Percentiles rank a stretch among this genome's conserved stretches.
These are phyloP conservation scores for Malacoraja senta DNA, from an alignment of 2,797 vertebrate species.

Conservation along the genomic window DNA sequence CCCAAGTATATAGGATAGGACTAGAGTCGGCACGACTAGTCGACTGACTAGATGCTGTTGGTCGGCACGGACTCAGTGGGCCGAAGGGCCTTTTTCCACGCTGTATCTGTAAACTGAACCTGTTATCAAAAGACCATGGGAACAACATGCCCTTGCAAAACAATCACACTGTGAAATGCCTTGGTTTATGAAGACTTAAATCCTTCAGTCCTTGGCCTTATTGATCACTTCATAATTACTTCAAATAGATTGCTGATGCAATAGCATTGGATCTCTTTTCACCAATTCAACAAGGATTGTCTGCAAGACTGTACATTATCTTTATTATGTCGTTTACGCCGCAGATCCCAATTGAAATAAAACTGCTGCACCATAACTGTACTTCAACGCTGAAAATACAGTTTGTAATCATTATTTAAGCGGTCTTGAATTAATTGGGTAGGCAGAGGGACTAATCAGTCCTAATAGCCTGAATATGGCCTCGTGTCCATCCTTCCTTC, in stretches of 20 bases:
- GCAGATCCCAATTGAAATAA: conserved; percentile 10
- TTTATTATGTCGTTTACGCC: neutral
- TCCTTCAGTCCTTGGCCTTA: conserved; percentile 15
- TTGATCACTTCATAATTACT: conserved; percentile 25
- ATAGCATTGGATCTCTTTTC: conserved; percentile 26
- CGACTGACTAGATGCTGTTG: no score
- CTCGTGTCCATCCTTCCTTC: neutral
- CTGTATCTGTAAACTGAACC: neutral
- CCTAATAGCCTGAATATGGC: neutral
- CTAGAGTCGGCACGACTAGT: no score
- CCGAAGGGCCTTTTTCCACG: no score
- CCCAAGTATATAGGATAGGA: no score
- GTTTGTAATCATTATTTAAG: conserved; percentile 17
- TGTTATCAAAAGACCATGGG: conserved; percentile 6
- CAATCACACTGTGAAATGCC: conserved; percentile 10
- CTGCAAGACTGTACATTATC: neutral
- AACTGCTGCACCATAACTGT: neutral
- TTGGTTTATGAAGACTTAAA: conserved; percentile 22
- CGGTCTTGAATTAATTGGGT: neutral
- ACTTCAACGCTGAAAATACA: neutral
- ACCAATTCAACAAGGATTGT: conserved; percentile 26
- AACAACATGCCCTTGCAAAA: conserved; percentile 7
- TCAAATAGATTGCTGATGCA: conserved; percentile 13
- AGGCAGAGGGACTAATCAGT: neutral
- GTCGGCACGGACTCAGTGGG: no score